Conservation (phyloP, 2,888 invertebrate species). For the Globia sparganii region DNA sequence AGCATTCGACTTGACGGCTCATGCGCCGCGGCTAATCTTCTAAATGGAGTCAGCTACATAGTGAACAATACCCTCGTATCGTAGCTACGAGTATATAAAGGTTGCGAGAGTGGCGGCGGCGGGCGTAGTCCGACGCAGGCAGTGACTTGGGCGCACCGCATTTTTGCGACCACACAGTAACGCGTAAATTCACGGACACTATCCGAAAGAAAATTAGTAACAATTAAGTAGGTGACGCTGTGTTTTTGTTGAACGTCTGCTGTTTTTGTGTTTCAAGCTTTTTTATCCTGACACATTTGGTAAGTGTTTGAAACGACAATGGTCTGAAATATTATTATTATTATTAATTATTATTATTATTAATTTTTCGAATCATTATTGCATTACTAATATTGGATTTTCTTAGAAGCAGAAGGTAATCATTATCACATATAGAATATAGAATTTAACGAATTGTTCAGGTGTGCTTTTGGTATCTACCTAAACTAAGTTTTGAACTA, state of each 20-base stretch:
- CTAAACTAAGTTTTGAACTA: constrained; percentile 1
- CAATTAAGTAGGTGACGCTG: constrained; percentile 62
- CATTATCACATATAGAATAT: neutral
- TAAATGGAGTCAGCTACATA: constrained; percentile 78
- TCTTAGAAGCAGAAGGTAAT: constrained; percentile 12
- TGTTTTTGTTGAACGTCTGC: constrained; percentile 64
- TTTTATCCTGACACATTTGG: constrained; percentile 46
- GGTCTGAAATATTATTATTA: constrained; percentile 9
- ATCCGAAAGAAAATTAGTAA: constrained; percentile 44
- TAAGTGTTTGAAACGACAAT: constrained; percentile 51
- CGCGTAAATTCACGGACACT: constrained; percentile 58
- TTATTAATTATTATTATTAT: neutral
- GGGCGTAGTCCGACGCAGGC: constrained; percentile 80
- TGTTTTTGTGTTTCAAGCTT: constrained; percentile 63
- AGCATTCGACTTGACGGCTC: constrained; percentile 75
- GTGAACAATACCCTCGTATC: constrained; percentile 73
- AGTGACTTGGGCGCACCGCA: constrained; percentile 71
- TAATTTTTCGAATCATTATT: constrained; percentile 15
- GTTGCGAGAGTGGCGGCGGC: constrained; percentile 76
- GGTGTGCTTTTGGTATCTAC: neutral
- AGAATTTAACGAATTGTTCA: neutral
- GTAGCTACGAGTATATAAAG: constrained; percentile 81
- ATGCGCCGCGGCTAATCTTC: constrained; percentile 81
- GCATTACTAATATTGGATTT: neutral
- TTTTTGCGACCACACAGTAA: constrained; percentile 58